These are phyloP conservation scores for Tethya wilhelma DNA, from an alignment of 37 sponge, comb jelly and placozoan genomes.

Conservation along the genomic window DNA sequence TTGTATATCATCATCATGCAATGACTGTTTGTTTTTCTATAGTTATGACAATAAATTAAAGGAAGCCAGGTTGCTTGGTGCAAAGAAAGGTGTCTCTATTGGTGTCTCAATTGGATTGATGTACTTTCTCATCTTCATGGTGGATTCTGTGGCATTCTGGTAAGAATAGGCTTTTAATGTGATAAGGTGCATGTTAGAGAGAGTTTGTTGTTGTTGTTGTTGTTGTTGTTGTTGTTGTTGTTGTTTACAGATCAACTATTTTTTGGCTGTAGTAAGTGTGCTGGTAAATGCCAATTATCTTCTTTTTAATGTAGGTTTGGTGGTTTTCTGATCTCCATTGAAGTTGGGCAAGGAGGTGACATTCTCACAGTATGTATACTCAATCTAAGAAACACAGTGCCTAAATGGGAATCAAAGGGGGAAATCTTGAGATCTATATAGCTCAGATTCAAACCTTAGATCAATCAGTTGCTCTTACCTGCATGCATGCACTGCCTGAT, in stretches of 20 bases:
- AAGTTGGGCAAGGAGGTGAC: constrained; percentile 23
- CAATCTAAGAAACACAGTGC: no score
- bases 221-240: background rate
- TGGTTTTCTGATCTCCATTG: constrained; percentile 43
- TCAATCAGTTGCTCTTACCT: no score
- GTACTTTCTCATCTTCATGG: constrained; percentile 63
- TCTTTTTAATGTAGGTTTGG: constrained; percentile 52
- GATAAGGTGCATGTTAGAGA: no score
- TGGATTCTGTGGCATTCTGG: constrained; percentile 69
- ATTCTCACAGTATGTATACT: constrained; percentile 66
- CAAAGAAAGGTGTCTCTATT: constrained; percentile 50
- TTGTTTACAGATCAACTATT: background rate
- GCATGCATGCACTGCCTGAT: no score
- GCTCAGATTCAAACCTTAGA: no score
- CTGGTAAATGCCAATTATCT: no score
- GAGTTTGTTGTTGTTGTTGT: no score
- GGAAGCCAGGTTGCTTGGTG: constrained; percentile 59
- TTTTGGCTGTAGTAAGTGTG: background rate
- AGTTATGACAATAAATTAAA: constrained; percentile 55
- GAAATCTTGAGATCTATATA: no score
- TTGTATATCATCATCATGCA: background rate
- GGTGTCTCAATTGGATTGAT: constrained; percentile 47
- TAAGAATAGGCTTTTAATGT: no score
- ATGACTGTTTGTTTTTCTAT: background rate
- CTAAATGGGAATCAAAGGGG: no score